These are phyloP conservation scores for Caenorhabditis sp. DNA, from an alignment of 2,888 invertebrate species.

Conservation along the genomic window DNA sequence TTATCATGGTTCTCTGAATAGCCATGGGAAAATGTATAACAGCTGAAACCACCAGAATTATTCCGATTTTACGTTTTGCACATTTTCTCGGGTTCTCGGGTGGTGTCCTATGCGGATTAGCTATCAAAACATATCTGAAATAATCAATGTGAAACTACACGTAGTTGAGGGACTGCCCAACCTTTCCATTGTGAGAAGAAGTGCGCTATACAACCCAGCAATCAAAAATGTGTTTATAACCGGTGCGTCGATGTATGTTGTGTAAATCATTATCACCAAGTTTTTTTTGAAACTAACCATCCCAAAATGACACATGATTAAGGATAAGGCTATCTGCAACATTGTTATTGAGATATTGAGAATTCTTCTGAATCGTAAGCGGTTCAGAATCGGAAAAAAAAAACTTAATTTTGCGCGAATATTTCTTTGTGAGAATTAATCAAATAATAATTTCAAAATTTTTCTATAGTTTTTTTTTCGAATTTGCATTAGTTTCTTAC, in stretches of 20 bases:
- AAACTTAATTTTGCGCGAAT: no score
- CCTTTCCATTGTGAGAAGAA: slow-evolving; percentile 67
- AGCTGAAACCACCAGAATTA: slow-evolving; percentile 51
- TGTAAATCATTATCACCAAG: slow-evolving; percentile 74
- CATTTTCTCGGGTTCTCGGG: slow-evolving; percentile 23
- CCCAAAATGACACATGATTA: slow-evolving; percentile 36
- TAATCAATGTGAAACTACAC: no score
- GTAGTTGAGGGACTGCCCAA: slow-evolving; percentile 8
- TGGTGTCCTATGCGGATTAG: slow-evolving; percentile 50
- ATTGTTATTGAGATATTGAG: not conserved
- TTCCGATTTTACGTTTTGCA: slow-evolving; percentile 54
- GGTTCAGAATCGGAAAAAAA: not conserved
- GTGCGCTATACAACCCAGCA: slow-evolving; percentile 68
- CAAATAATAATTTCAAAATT: no score
- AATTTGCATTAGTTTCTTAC: slow-evolving; percentile 69
- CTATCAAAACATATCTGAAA: slow-evolving; percentile 61
- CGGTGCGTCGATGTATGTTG: slow-evolving; percentile 79
- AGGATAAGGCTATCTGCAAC: slow-evolving; percentile 30
- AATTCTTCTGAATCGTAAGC: no score
- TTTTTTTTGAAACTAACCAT: slow-evolving; percentile 18
- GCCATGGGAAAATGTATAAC: slow-evolving; percentile 67
- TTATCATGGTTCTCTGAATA: slow-evolving; percentile 47
- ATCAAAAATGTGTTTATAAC: slow-evolving; percentile 78
- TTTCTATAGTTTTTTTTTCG: not conserved
- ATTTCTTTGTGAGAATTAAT: no score